These are phyloP conservation scores for Euthynnus affinis DNA, from an alignment of 2,797 vertebrate genomes.

Conservation along the genomic window DNA sequence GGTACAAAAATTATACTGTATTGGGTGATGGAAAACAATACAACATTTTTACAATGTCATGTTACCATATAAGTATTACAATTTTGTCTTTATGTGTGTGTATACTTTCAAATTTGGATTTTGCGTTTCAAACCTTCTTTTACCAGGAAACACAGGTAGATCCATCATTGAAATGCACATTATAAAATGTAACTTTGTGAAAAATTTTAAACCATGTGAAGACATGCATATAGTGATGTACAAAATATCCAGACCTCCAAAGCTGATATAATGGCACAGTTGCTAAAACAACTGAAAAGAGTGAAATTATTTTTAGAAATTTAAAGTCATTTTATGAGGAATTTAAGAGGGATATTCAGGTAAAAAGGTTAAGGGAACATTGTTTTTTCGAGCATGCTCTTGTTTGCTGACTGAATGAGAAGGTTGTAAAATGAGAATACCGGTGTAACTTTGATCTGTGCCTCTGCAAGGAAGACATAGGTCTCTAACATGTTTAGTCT, in stretches of 20 bases:
- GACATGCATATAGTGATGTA: not conserved
- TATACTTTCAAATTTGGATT: not conserved
- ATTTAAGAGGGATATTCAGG: not conserved
- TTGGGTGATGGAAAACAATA: not conserved
- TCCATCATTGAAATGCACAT: not conserved
- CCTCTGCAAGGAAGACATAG: too few species aligned
- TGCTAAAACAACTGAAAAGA: too few species aligned
- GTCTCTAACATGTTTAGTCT: too few species aligned
- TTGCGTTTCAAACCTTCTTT: not conserved
- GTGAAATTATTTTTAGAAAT: not conserved
- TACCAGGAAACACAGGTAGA: not conserved
- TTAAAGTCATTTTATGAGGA: not conserved
- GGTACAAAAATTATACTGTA: not conserved
- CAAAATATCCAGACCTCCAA: not conserved
- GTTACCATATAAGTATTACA: not conserved
- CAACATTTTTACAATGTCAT: not conserved
- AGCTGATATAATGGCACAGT: not conserved
- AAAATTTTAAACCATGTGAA: not conserved
- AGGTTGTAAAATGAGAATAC: too few species aligned
- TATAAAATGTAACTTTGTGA: not conserved
- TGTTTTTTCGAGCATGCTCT: too few species aligned
- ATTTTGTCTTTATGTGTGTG: not conserved
- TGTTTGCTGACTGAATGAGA: not conserved
- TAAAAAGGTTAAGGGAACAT: not conserved
- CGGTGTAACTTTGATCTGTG: too few species aligned